Evolutionary conservation across 2,797 vertebrate genomes (phyloP).

Genomic region (Corythornis leucogaster): DNA sequence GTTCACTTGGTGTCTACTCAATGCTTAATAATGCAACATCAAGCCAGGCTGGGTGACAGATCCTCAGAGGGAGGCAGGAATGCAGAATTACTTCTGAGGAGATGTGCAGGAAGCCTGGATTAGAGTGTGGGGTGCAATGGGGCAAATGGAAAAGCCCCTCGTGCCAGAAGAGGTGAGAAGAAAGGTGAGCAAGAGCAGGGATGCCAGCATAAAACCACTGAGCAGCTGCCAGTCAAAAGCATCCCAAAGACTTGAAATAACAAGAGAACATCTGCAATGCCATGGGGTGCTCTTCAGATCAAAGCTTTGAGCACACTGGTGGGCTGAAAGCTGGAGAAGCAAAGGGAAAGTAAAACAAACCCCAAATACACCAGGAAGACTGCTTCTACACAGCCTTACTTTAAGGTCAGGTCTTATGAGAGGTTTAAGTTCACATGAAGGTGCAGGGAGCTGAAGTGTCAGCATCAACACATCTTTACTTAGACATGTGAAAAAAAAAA

Average conservation of each 20-base stretch:
- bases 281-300: background rate
- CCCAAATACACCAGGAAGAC: background rate
- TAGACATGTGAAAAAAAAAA: background rate
- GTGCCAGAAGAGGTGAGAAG: background rate
- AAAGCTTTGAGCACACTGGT: background rate
- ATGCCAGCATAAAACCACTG: background rate
- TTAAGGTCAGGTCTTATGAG: background rate
- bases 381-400: background rate
- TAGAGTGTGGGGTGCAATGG: rapidly evolving
- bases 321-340: background rate
- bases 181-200: background rate
- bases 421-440: background rate
- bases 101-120: background rate
- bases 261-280: background rate
- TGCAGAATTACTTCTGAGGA: background rate
- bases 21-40: background rate
- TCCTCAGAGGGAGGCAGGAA: background rate
- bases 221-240: conserved; percentile 13
- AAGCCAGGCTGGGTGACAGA: background rate
- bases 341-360: conserved; percentile 15
- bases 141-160: background rate
- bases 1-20: background rate
- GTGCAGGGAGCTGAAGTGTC: background rate
- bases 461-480: background rate
- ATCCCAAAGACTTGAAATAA: background rate